A percentile compares a stretch with the other conserved stretches of the same genome.
These are phyloP conservation scores for Peromyscus aztecus DNA, from an alignment of 2,797 vertebrate species.

Conservation along the genomic window DNA sequence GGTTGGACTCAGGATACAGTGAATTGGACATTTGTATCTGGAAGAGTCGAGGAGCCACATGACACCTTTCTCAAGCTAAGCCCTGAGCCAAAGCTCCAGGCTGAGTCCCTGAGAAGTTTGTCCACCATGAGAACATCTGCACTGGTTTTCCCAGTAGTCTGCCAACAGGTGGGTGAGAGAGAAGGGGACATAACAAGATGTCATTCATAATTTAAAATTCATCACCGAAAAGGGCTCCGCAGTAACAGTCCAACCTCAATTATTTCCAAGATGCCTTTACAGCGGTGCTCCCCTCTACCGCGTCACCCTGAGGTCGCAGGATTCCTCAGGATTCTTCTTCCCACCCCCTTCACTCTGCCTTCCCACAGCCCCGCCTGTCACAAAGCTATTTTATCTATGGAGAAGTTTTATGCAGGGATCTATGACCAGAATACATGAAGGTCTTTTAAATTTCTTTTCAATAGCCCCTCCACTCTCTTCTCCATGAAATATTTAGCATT, in stretches of 20 bases:
- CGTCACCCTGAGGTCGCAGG: rapidly evolving
- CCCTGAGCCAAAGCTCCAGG: not conserved
- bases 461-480: constrained; percentile 61
- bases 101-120: not conserved
- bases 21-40: not conserved
- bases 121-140: not conserved
- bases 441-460: constrained; percentile 82
- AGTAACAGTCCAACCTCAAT: constrained; percentile 19
- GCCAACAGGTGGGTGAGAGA: constrained; percentile 45
- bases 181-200: not conserved
- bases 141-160: not conserved
- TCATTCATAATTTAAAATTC: constrained; percentile 74
- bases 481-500: constrained; percentile 84
- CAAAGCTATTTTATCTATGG: constrained; percentile 72
- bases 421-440: constrained; percentile 76
- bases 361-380: not conserved
- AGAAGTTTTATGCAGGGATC: constrained; percentile 71
- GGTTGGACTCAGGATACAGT: not conserved
- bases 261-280: constrained; percentile 38
- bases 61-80: not conserved
- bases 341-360: not conserved
- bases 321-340: not conserved
- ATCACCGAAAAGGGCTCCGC: constrained; percentile 62
- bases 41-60: no score
- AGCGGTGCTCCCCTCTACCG: rapidly evolving